phyloP scores from a whole-genome alignment of 2,113 vertebrate genomes.

The Cynocephalus volans region DNA sequence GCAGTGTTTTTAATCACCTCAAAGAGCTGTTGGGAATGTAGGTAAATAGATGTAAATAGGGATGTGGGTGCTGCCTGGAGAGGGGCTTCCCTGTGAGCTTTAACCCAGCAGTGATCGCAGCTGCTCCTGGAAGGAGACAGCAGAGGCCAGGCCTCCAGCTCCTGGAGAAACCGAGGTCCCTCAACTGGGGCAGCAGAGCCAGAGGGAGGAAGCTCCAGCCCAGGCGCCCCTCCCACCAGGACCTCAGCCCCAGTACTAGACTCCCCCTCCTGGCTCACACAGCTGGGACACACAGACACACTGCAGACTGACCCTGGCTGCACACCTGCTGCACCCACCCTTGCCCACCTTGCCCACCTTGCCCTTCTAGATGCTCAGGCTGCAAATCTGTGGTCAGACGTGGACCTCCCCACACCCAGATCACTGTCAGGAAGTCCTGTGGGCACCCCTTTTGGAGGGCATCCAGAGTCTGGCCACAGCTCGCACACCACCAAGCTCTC shows the following conservation, averaged over 20 bases:
- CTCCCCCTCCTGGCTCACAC: no score
- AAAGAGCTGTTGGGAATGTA: neutral
- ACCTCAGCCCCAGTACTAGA: no score
- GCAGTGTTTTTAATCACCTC: neutral
- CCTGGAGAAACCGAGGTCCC: neutral
- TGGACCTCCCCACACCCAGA: neutral
- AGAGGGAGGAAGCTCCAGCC: neutral
- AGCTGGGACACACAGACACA: no score
- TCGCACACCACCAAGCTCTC: neutral
- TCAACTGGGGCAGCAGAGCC: no score
- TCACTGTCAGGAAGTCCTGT: neutral
- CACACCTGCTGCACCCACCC: neutral
- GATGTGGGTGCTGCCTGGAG: neutral
- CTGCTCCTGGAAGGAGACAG: neutral
- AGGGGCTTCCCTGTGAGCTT: no score
- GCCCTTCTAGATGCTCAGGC: neutral
- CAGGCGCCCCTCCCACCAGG: neutral
- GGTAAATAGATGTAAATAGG: neutral
- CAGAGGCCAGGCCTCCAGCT: neutral
- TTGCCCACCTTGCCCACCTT: neutral
- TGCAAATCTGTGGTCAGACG: neutral
- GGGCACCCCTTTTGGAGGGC: rapidly evolving
- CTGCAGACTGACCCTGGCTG: neutral
- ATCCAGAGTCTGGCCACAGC: neutral
- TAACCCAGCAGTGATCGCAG: rapidly evolving